Base-by-base conservation (phyloP, 2,888 invertebrate genomes). In the Latheticus oryzae region DNA sequence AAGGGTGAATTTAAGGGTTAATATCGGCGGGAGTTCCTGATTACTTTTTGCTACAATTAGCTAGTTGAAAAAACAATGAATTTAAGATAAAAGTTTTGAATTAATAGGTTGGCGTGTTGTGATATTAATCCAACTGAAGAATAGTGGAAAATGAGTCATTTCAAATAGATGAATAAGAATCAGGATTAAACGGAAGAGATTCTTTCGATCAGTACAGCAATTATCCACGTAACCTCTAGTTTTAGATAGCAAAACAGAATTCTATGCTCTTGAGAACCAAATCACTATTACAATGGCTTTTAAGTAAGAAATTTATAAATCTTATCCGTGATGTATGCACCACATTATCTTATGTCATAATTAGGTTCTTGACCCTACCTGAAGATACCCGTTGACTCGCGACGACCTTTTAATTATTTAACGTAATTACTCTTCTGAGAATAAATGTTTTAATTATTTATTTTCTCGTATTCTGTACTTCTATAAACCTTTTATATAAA, bases 361-460 rank as follows among this genome's bases (percentile, higher is more conserved):
- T 72, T 70, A 69, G 72, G 70, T 73, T 70, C 68, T 73, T 73
- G 71, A 73, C 71, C 72, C 65, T 65, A 66, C 67, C 65, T 69
- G 66, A 66, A 60, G 68, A 66, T 69, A 62, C 63, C 65, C 66
- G 70, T 67, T 70, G 70, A 70, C 70, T 71, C 63, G 65, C 61
- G 62, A 62, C 70, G 70, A 73, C 73, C 73, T 72, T 71, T 72
- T 72, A 73, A 71, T 73, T 73, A 73, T 72, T 72, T 72, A 67
- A 70, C 67, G 63, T 70, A 72, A 72, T 72, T 72, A 71, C 66
- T 66, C 62, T 72, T 72, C 71, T 68, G 69, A 65, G 71, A 70
- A 72, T 69, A 70, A 66, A 70, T 68, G 66, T 70, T 71, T 72
- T 71, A 67, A 69, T 70, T 71, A 70, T 67, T 70, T 69, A 59